Evolutionary conservation across 1,140 invertebrate genomes (phyloP).

Genomic region (Leptopilina clavipes): DNA sequence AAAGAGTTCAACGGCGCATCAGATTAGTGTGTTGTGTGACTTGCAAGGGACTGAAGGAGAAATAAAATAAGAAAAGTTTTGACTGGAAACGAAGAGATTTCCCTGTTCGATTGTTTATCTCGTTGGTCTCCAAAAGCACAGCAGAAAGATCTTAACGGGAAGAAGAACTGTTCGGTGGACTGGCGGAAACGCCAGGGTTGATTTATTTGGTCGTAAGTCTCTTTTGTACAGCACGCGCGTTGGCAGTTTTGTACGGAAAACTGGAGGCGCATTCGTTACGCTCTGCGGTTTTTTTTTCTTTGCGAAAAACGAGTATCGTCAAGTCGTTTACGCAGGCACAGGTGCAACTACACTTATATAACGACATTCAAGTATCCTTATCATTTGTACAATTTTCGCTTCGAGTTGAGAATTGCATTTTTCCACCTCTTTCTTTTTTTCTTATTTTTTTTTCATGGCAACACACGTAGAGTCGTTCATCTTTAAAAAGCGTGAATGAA

Average conservation of each 20-base stretch:
- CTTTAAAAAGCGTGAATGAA: conserved; percentile 23
- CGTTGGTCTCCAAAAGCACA: conserved; percentile 25
- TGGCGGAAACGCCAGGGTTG: conserved; percentile 40
- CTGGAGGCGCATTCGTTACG: conserved; percentile 19
- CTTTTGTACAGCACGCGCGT: conserved; percentile 35
- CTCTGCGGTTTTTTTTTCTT: not conserved
- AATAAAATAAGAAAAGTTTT: not conserved
- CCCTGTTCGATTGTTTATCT: conserved; percentile 27
- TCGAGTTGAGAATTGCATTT: not conserved
- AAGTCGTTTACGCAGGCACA: conserved; percentile 11
- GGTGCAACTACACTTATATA: conserved; percentile 20
- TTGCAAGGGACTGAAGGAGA: not conserved
- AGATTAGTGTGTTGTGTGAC: too few relatives aligned
- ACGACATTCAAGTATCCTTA: conserved; percentile 15
- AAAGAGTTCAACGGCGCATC: too few relatives aligned
- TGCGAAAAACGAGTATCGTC: conserved; percentile 6
- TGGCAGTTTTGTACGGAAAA: conserved; percentile 13
- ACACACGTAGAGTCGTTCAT: not conserved
- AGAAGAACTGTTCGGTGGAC: conserved; percentile 14
- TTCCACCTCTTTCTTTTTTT: not conserved
- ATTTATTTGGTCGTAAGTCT: conserved; percentile 55
- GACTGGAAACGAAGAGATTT: not conserved
- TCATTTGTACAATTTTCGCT: conserved; percentile 29
- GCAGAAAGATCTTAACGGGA: conserved; percentile 27
- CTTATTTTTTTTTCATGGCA: too few relatives aligned